phyloP scores from a whole-genome alignment of 64 coral and sea anemone genomes.

The Acropora tenuis region DNA sequence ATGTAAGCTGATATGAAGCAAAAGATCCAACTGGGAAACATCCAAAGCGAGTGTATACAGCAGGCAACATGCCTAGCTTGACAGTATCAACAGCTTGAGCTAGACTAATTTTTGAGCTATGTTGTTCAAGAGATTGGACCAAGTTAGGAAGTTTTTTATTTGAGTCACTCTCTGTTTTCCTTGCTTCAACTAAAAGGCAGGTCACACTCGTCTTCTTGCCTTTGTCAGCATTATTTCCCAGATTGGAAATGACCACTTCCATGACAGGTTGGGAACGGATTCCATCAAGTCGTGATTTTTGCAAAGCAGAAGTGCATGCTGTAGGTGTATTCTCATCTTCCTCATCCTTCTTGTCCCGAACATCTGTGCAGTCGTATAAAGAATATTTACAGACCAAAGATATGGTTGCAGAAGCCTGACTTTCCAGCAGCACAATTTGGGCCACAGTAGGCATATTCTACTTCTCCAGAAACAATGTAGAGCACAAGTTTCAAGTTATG shows the following conservation, averaged over 20 bases:
- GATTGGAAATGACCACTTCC: constrained; percentile 68
- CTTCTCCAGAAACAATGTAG: too few relatives aligned
- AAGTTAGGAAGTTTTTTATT: constrained; percentile 30
- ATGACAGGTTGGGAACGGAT: constrained; percentile 63
- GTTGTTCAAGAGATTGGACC: constrained; percentile 40
- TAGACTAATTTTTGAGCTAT: constrained; percentile 56
- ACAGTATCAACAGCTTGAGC: constrained; percentile 47
- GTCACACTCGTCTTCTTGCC: constrained; percentile 43
- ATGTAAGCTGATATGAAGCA: constrained; percentile 76
- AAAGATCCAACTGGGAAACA: constrained; percentile 68
- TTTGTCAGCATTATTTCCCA: constrained; percentile 33
- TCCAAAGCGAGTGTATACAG: constrained; percentile 63
- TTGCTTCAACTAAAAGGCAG: constrained; percentile 65
- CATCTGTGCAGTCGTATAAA: constrained; percentile 62
- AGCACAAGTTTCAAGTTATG: too few relatives aligned
- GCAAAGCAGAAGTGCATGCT: constrained; percentile 70
- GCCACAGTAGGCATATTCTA: too few relatives aligned
- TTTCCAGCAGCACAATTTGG: too few relatives aligned
- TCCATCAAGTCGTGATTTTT: constrained; percentile 67
- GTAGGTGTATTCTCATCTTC: constrained; percentile 69
- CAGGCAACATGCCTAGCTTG: constrained; percentile 5
- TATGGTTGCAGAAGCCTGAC: background rate
- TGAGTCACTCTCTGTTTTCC: constrained; percentile 9
- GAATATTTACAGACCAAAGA: constrained; percentile 72
- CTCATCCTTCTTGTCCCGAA: constrained; percentile 62